Conservation (phyloP, 2,113 vertebrate genomes). For the Mormyrus iriodes region DNA sequence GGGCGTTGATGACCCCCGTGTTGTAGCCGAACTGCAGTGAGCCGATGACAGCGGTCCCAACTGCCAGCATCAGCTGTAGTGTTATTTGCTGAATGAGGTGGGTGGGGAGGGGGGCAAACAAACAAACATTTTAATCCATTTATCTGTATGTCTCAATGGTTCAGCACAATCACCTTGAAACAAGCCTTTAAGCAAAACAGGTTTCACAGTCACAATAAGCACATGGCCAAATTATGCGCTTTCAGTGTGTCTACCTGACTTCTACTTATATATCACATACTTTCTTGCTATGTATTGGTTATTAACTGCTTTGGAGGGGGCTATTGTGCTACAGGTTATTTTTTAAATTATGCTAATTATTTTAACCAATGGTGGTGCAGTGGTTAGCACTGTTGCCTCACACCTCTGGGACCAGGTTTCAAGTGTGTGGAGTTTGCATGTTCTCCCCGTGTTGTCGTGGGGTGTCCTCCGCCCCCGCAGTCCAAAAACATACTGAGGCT, state of each 20-base stretch:
- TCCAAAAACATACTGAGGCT: too few species aligned
- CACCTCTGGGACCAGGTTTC: too few species aligned
- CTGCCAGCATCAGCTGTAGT: slow-evolving; percentile 65
- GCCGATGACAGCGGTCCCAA: slow-evolving; percentile 73
- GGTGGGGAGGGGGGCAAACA: neutral
- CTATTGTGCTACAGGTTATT: neutral
- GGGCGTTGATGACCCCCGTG: slow-evolving; percentile 75
- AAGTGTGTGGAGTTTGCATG: too few species aligned
- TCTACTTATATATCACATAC: neutral
- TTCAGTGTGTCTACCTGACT: neutral
- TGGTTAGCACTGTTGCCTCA: too few species aligned
- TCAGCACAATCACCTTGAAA: neutral
- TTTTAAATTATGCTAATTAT: neutral
- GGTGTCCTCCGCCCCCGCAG: too few species aligned
- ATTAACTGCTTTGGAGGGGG: neutral
- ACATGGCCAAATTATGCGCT: neutral
- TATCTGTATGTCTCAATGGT: neutral
- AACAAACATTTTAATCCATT: neutral
- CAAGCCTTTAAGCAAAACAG: neutral
- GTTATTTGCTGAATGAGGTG: slow-evolving; percentile 57
- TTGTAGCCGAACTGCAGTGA: slow-evolving; percentile 81
- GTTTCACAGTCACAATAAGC: neutral
- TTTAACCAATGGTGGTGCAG: too few species aligned
- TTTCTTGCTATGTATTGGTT: neutral
- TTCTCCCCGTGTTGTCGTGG: too few species aligned